Evolutionary conservation across 1,140 invertebrate species (phyloP).

Genomic region (Leptoteleia sp.): DNA sequence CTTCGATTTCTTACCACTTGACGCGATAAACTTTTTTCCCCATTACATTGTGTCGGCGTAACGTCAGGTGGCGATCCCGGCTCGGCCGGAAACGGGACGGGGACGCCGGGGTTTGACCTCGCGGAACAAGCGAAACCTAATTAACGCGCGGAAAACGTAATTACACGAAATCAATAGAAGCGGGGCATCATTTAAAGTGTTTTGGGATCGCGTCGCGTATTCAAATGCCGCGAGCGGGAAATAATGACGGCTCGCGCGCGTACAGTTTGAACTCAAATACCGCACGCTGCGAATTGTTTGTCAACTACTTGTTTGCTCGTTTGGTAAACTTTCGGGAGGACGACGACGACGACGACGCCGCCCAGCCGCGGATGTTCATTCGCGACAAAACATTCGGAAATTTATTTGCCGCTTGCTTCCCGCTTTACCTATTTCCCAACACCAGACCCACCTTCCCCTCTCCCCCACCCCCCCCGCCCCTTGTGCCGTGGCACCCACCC

Average conservation of each 20-base stretch:
- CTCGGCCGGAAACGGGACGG: no score
- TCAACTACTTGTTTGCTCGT: conserved; percentile 66
- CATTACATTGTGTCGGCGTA: no score
- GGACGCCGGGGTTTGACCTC: no score
- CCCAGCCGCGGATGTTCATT: conserved; percentile 39
- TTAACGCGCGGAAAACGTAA: conserved; percentile 44
- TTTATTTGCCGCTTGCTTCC: conserved; percentile 41
- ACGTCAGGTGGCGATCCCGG: no score
- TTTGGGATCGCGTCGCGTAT: conserved; percentile 32
- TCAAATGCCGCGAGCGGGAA: conserved; percentile 29
- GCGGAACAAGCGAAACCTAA: conserved; percentile 51
- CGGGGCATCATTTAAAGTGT: conserved; percentile 59
- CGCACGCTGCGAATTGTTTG: conserved; percentile 57
- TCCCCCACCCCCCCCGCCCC: no score
- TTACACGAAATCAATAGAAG: conserved; percentile 50
- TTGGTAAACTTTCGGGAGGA: conserved; percentile 56
- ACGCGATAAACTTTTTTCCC: no score
- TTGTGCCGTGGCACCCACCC: neutral
- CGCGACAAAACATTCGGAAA: conserved; percentile 61
- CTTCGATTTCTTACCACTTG: no score
- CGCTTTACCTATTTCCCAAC: no score
- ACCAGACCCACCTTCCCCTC: no score
- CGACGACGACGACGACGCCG: conserved; percentile 12
- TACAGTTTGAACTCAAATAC: conserved; percentile 54
- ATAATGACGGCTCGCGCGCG: conserved; percentile 54